Percentiles rank a stretch among this genome's conserved stretches.
phyloP scores from a whole-genome alignment of 1,140 invertebrate genomes.

The Psix sp. region DNA sequence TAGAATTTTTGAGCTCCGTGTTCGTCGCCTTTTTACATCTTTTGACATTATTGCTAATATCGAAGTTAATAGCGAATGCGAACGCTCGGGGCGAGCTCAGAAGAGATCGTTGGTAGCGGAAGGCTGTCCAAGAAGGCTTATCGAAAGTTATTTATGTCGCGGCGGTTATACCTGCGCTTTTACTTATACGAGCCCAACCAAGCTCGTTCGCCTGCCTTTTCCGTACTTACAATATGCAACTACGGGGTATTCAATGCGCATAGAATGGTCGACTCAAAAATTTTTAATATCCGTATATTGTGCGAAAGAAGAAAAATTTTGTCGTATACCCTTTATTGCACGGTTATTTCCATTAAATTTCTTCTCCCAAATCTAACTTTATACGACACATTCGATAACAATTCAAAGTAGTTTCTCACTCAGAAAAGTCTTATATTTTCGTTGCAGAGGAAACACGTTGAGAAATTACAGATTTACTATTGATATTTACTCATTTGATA shows the following conservation, averaged over 20 bases:
- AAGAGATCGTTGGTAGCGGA: conserved; percentile 61
- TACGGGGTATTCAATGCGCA: not conserved
- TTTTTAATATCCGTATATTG: not conserved
- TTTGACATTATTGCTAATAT: conserved; percentile 52
- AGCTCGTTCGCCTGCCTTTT: conserved; percentile 27
- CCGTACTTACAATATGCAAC: conserved; percentile 9
- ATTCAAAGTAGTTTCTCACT: too few species aligned
- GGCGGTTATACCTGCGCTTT: conserved; percentile 52
- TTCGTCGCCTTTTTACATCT: conserved; percentile 1
- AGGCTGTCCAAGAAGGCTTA: conserved; percentile 63
- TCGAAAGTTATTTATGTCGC: conserved; percentile 69
- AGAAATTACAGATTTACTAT: too few species aligned
- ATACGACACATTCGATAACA: too few species aligned
- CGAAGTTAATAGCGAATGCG: conserved; percentile 40
- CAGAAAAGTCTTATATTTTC: too few species aligned
- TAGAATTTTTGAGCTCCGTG: not conserved
- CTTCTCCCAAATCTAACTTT: too few species aligned
- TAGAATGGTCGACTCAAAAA: not conserved
- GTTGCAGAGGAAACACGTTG: too few species aligned
- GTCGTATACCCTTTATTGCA: too few species aligned
- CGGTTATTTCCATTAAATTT: too few species aligned
- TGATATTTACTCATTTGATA: too few species aligned
- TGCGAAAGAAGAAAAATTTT: not conserved
- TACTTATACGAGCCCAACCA: conserved; percentile 46
- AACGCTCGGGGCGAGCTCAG: conserved; percentile 23